Percentiles rank a stretch among this genome's conserved stretches.
phyloP scores from a whole-genome alignment of 2,113 vertebrate species.

The Arothron firmamentum region DNA sequence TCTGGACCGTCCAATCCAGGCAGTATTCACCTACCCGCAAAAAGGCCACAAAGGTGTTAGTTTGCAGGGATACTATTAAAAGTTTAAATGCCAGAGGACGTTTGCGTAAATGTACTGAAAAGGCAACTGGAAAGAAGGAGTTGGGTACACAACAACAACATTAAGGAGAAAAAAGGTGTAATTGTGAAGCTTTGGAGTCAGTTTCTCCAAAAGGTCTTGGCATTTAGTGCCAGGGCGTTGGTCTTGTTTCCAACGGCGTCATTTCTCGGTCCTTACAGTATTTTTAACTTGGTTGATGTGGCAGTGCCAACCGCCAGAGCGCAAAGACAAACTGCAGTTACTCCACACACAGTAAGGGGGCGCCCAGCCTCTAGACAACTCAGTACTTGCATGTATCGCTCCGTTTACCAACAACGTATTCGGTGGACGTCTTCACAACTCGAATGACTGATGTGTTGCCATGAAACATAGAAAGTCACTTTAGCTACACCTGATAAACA shows the following conservation, averaged over 20 bases:
- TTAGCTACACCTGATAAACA: not conserved
- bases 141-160: constrained; percentile 44
- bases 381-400: not conserved
- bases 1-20: constrained; percentile 23
- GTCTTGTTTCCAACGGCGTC: constrained; percentile 52
- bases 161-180: constrained; percentile 29
- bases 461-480: too few species aligned
- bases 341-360: not conserved
- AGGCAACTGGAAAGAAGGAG: constrained; percentile 62
- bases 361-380: not conserved
- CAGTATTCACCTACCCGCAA: constrained; percentile 36
- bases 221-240: constrained; percentile 60
- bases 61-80: constrained; percentile 67
- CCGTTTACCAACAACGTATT: not conserved
- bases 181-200: constrained; percentile 24
- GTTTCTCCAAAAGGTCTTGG: constrained; percentile 53
- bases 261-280: constrained; percentile 49
- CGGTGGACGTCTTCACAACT: too few species aligned
- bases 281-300: constrained; percentile 63
- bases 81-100: constrained; percentile 42
- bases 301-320: constrained; percentile 11
- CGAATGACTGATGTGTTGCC: too few species aligned
- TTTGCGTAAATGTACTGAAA: constrained; percentile 37
- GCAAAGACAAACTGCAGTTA: constrained; percentile 22
- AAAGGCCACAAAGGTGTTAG: constrained; percentile 46